Evolutionary conservation across 2,797 vertebrate species (phyloP), one percentile per base, ranked within the genome.

Genomic region (Lagodon rhomboides): DNA sequence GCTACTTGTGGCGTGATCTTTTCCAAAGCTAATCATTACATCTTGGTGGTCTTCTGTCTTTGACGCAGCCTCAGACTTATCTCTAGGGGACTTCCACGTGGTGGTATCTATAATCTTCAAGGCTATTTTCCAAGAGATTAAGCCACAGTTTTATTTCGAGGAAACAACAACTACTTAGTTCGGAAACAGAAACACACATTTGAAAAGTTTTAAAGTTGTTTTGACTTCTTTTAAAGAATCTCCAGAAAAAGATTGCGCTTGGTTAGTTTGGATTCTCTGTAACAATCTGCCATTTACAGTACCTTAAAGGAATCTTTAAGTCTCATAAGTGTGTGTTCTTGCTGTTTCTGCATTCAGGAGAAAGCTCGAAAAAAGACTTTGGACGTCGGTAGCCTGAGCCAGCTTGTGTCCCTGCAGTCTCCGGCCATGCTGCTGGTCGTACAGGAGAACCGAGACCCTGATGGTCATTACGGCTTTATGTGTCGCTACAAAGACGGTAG

Each of bases 341-440:
- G n/a, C 17, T 58, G n/a, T 64, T 46, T 79, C 38, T 68, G n/a
- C 55, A 66, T 80, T 69, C 77, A 95, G 95, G 93, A 94, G 54
- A 91, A 83, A 68, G 59, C 68, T 20, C 73, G 38, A 65, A 90
- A 64, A 62, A 90, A 89, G 73, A 78, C 77, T 67, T 34, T 68
- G 59, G 72, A 82, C 44, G 63, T 89, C 4, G 27, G 87, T 3
- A 88, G 90, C 71, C 79, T 95, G 87, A 87, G 91, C 65, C 94
- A 94, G 90, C 91, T 95, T 72, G 90, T 95, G 82, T 94, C 95
- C 2, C 89, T 79, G 0, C 90, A 93, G 81, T 89, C 81, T 86
- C 94, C 94, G 0, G 93, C 87, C 81, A 92, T 95, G 90, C 88
- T 96, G 71, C 80, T 95, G 84, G 85, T 92, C 3, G 81, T 94